Evolutionary conservation across 2,888 invertebrate species (phyloP).

Genomic region (Drosophila borealis): DNA sequence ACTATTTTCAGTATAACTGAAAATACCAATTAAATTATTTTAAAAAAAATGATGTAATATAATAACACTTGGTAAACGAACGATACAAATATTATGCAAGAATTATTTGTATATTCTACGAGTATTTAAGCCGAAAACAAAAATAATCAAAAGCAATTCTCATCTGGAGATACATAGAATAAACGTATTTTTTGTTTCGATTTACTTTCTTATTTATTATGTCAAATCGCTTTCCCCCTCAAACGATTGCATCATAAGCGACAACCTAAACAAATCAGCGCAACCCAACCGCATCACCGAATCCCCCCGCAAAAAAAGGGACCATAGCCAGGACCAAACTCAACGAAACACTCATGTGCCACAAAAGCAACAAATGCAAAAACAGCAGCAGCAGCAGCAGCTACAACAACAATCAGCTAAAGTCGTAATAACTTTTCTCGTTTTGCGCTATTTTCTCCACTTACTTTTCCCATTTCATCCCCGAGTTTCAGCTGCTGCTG

Average conservation of each 20-base stretch:
- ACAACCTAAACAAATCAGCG: conserved; percentile 20
- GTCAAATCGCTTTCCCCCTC: not conserved
- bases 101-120: not conserved
- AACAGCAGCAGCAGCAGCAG: conserved; percentile 11
- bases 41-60: too few relatives aligned
- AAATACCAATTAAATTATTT: too few relatives aligned
- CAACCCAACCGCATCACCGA: not conserved
- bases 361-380: conserved; percentile 12
- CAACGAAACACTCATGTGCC: conserved; percentile 44
- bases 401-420: conserved; percentile 23
- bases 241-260: conserved; percentile 9
- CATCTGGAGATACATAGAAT: conserved; percentile 1
- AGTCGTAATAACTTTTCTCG: conserved; percentile 39
- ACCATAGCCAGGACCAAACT: conserved; percentile 16
- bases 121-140: conserved; percentile 7
- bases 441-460: conserved; percentile 43
- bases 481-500: conserved; percentile 15
- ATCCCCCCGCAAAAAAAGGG: not conserved
- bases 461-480: conserved; percentile 50
- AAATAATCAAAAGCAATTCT: conserved; percentile 21
- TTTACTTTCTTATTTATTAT: conserved; percentile 3
- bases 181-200: not conserved
- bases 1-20: too few relatives aligned
- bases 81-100: too few relatives aligned
- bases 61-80: too few relatives aligned